Base-by-base conservation (phyloP, 2,797 vertebrate species). In the Urophycis tenuis region DNA sequence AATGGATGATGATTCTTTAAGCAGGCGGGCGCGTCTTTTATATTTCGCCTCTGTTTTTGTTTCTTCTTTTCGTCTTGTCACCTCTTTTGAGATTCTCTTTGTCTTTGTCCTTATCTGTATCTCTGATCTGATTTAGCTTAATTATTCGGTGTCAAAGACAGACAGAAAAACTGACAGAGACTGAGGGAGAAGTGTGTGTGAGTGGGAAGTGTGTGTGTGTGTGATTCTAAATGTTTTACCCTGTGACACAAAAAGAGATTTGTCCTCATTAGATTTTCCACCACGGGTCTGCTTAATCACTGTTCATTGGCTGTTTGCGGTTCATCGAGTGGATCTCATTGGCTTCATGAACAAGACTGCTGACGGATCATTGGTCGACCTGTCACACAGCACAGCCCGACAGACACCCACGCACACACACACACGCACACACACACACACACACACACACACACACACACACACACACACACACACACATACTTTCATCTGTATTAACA, bases 21-120 rank as follows among this genome's bases (percentile, higher is more conserved):
- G 87, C 81, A 78, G 81, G 88, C 85, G 81, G 74, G 74, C 84
- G 89, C 88, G 87, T 85, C 74, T 85, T 86, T 45, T 34, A n/a
- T n/a, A n/a, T n/a, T n/a, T n/a, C n/a, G n/a, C 70, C 70, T 71
- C 71, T 10, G 3, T 35, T 72, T 34, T 72, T 33, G 15, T 33
- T 33, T 33, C 19, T n/a, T 35, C 33, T 35, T n/a, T 35, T 34
- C 22, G 31, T 25, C 32, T 31, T 45, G 25, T 53, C 70, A 11
- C 36, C 74, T 73, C 36, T 78, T 31, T 11, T 41, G 41, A 7
- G 1, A 5, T 36, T 11, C 32, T 33, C 8, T 69, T 34, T 75
- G 60, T 75, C 32, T 67, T 11, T 69, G 7, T 36, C 2, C 11
- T 25, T 19, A 25, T 60, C 22, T 60, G 7, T 41, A 22, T 60